Base-by-base conservation (phyloP, 2,888 invertebrate species). In the Trissonchulus latispiculum region DNA sequence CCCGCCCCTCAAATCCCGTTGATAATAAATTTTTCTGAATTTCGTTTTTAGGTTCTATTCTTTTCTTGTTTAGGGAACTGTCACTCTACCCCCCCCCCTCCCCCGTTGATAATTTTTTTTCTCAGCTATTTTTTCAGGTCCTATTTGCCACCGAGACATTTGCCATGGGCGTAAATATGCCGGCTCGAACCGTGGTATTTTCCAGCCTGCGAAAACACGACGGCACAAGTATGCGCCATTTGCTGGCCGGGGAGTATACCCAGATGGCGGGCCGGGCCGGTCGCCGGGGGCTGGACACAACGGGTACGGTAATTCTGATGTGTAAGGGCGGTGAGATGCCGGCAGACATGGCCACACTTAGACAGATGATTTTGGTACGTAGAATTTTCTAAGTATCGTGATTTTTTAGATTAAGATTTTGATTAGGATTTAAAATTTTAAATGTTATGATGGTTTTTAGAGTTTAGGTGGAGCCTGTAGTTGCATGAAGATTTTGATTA, bases 91-190 rank as follows among this genome's bases (percentile, higher is more conserved):
- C 23, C 32, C 32, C 32, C 15, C 18, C 66, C 66, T 18, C n/a
- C 23, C 32, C 28, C 32, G 15, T 15, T 66, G 28, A 29, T 18
- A 66, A 66, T 72, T n/a, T 48, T 32, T 36, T n/a, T n/a, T n/a
- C n/a, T n/a, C n/a, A n/a, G n/a, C n/a, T n/a, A n/a, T 48, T 48
- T 8, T 48, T 88, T 1, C 86, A 93, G 89, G 87, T 97, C 69
- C 85, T 99, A 2, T 97, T 99, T 85, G 97, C 99, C 0, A 99
- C 99, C 0, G 99, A 99, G 86, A 99, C 99, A 0, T 99, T 99
- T 84, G 96, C 99, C 0, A 97, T 99, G 95, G 99, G 99, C 0
- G 95, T 99, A 1, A 99, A 99, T 85, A 99, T 99, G 99, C 99
- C 99, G 0, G 95, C 99, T 0, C 88, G 95, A 28, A 96, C 96